Percentiles rank a stretch among this genome's conserved stretches.
These are phyloP conservation scores for Cinara cedri DNA, from an alignment of 2,888 invertebrate species.

Conservation along the genomic window DNA sequence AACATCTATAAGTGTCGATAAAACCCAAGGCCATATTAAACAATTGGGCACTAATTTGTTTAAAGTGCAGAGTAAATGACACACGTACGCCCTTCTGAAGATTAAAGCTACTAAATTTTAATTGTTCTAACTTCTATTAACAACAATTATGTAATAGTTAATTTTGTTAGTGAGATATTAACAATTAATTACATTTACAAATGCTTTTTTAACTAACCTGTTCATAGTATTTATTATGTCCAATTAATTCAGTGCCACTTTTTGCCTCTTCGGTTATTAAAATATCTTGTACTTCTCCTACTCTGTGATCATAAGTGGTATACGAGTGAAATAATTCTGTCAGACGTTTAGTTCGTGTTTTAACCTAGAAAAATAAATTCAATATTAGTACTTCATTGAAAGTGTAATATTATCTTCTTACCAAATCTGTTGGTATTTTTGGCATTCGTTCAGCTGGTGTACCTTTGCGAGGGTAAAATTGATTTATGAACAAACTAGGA, in stretches of 20 bases:
- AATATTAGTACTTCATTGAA: background rate
- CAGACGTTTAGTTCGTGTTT: conserved; percentile 83
- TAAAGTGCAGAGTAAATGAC: no score
- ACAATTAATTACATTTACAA: no score
- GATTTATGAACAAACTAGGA: conserved; percentile 95
- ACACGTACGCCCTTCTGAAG: no score
- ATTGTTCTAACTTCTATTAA: no score
- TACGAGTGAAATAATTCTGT: conserved; percentile 91
- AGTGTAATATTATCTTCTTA: conserved; percentile 61
- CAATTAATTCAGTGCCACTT: conserved; percentile 88
- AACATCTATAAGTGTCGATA: no score
- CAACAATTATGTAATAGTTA: no score
- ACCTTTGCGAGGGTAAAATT: conserved; percentile 94
- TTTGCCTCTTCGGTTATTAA: conserved; percentile 92
- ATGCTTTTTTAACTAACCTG: conserved; percentile 67
- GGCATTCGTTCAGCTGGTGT: conserved; percentile 93
- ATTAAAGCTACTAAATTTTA: no score
- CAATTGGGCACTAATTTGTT: no score
- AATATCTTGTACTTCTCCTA: conserved; percentile 76
- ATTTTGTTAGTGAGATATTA: no score
- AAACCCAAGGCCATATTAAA: no score
- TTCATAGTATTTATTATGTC: conserved; percentile 94
- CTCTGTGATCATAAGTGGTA: conserved; percentile 76
- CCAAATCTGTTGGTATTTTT: conserved; percentile 82
- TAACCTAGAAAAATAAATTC: conserved; percentile 67